phyloP scores from a whole-genome alignment of 92 coral and sea anemone genomes.

The Palythoa heliodiscus region DNA sequence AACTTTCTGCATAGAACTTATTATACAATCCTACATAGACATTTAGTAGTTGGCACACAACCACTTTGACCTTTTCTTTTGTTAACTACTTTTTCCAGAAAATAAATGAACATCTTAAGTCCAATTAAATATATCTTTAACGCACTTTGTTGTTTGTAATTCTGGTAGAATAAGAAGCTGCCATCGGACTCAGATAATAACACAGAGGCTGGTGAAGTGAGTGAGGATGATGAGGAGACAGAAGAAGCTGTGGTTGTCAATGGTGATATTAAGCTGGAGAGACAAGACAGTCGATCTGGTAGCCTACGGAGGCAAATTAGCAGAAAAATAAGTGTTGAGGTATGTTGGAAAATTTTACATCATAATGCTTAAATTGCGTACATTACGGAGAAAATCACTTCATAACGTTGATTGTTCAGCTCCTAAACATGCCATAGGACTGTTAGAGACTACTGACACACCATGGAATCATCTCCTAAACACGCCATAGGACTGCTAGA shows the following conservation, averaged over 20 bases:
- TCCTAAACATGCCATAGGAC: no score
- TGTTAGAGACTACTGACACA: no score
- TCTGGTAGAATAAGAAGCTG: conserved; percentile 82
- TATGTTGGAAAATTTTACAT: not conserved
- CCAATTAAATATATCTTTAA: not conserved
- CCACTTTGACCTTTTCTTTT: not conserved
- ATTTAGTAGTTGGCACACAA: no score
- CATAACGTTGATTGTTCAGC: no score
- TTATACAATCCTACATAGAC: no score
- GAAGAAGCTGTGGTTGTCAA: conserved; percentile 68
- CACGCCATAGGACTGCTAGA: no score
- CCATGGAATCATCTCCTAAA: no score
- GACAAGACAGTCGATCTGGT: conserved; percentile 72
- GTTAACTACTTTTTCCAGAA: not conserved
- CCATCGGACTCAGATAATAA: conserved; percentile 72
- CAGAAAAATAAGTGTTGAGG: conserved; percentile 24
- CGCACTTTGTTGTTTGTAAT: not conserved
- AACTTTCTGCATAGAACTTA: no score
- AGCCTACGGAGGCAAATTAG: conserved; percentile 77
- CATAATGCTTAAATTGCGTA: not conserved
- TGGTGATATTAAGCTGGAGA: conserved; percentile 71
- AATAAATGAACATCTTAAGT: no score
- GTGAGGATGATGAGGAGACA: conserved; percentile 91
- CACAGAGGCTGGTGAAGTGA: conserved; percentile 85
- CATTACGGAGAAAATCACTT: no score